phyloP scores from a whole-genome alignment of 1,140 invertebrate genomes.

The Macrotrachela quadricornifera region DNA sequence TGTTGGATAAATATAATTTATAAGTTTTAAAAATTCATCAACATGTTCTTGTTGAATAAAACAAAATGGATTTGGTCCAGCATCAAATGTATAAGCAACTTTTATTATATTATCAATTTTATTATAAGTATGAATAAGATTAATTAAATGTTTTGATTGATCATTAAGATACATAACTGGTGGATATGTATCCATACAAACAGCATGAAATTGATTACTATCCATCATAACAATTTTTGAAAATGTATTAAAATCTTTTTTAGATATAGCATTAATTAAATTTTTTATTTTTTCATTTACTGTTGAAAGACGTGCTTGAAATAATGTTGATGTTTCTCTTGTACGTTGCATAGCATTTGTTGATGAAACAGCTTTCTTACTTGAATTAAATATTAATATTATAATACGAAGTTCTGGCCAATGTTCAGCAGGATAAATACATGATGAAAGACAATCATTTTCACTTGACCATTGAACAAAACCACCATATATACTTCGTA shows the following conservation, averaged over 20 bases:
- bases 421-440: slow-evolving; percentile 45
- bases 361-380: slow-evolving; percentile 61
- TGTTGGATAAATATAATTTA: neutral
- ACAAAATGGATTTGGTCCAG: slow-evolving; percentile 80
- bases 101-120: slow-evolving; percentile 21
- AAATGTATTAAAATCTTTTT: slow-evolving; percentile 62
- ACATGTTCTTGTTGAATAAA: slow-evolving; percentile 23
- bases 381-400: slow-evolving; percentile 44
- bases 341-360: slow-evolving; percentile 69
- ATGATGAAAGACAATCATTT: slow-evolving; percentile 41
- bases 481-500: slow-evolving; percentile 74
- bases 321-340: slow-evolving; percentile 56
- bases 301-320: slow-evolving; percentile 47
- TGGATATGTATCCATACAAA: slow-evolving; percentile 78
- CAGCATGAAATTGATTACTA: slow-evolving; percentile 88
- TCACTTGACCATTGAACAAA: slow-evolving; percentile 76
- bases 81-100: slow-evolving; percentile 87
- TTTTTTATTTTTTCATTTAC: slow-evolving; percentile 42
- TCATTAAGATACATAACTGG: slow-evolving; percentile 78
- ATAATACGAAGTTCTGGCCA: slow-evolving; percentile 77
- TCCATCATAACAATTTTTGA: slow-evolving; percentile 47
- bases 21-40: neutral
- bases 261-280: slow-evolving; percentile 53
- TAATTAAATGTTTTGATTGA: slow-evolving; percentile 51
- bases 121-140: slow-evolving; percentile 64